Evolutionary conservation across 2,888 invertebrate species (phyloP).

Genomic region (Pandemis cinnamomeana): DNA sequence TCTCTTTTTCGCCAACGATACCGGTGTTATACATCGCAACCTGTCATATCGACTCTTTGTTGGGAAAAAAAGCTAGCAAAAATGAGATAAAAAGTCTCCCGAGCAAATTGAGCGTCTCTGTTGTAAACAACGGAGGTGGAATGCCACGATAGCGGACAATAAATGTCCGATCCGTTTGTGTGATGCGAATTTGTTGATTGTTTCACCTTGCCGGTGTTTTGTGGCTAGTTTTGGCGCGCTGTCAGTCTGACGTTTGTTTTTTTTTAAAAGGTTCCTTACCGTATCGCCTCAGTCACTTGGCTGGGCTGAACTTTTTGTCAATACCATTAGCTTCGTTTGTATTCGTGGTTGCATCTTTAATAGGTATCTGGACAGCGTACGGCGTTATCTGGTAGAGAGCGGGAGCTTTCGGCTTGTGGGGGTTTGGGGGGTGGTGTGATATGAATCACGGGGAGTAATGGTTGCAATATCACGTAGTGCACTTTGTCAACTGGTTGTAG

Average conservation of each 20-base stretch:
- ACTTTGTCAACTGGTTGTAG: conserved; percentile 84
- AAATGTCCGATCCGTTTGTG: conserved; percentile 79
- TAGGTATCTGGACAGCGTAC: conserved; percentile 71
- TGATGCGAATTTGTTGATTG: conserved; percentile 79
- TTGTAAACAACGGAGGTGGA: conserved; percentile 83
- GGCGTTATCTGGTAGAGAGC: conserved; percentile 70
- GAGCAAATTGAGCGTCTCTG: conserved; percentile 83
- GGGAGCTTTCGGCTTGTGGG: conserved; percentile 57
- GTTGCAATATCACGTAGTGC: conserved; percentile 84
- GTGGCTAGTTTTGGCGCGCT: conserved; percentile 76
- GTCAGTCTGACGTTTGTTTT: conserved; percentile 63
- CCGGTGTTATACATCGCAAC: conserved; percentile 69
- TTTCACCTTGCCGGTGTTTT: conserved; percentile 72
- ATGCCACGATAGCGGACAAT: conserved; percentile 81
- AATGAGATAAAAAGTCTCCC: conserved; percentile 77
- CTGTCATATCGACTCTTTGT: conserved; percentile 83
- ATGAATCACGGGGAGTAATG: conserved; percentile 84
- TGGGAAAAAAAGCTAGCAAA: conserved; percentile 69
- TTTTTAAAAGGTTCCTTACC: conserved; percentile 37
- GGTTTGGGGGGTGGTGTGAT: conserved; percentile 66
- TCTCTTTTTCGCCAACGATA: conserved; percentile 79
- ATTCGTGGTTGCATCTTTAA: conserved; percentile 67
- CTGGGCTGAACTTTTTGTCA: conserved; percentile 51
- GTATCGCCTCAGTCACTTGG: conserved; percentile 44
- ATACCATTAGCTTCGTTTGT: conserved; percentile 61